Conservation (phyloP, 1,140 invertebrate genomes). For the Formica selysi region DNA sequence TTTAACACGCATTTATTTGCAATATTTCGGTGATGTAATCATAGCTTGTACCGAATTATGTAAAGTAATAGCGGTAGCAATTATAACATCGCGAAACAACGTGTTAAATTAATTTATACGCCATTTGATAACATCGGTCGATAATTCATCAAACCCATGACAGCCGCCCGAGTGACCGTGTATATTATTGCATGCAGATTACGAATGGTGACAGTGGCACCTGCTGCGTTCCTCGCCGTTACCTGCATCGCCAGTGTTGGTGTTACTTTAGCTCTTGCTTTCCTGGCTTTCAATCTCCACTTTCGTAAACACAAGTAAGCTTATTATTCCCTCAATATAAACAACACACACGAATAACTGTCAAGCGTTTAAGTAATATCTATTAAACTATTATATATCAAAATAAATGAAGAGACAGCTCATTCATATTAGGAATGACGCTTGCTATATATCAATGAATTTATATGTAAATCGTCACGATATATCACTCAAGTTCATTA, state of each 20-base stretch:
- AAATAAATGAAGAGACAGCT: conserved; percentile 26
- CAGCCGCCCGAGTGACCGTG: neutral
- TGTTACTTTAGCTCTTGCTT: conserved; percentile 91
- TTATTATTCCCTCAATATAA: neutral
- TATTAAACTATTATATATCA: neutral
- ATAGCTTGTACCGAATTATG: conserved; percentile 14
- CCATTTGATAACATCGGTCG: conserved; percentile 27
- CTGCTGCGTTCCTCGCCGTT: conserved; percentile 90
- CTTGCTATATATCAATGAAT: conserved; percentile 22
- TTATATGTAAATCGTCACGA: conserved; percentile 38
- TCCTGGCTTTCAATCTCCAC: conserved; percentile 95
- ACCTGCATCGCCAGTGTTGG: conserved; percentile 91
- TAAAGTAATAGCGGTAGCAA: conserved; percentile 6
- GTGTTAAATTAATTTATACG: conserved; percentile 47
- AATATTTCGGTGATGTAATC: conserved; percentile 36
- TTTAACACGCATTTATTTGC: neutral
- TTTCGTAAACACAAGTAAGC: conserved; percentile 94
- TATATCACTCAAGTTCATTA: conserved; percentile 53
- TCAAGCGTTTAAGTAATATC: neutral
- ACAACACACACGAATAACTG: neutral
- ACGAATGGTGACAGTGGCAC: conserved; percentile 91
- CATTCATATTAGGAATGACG: too few species aligned
- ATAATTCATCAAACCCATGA: conserved; percentile 26
- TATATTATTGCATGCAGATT: conserved; percentile 87
- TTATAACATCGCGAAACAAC: conserved; percentile 36